Base-by-base conservation (phyloP, 2,888 invertebrate species). In the Trichopria drosophilae region DNA sequence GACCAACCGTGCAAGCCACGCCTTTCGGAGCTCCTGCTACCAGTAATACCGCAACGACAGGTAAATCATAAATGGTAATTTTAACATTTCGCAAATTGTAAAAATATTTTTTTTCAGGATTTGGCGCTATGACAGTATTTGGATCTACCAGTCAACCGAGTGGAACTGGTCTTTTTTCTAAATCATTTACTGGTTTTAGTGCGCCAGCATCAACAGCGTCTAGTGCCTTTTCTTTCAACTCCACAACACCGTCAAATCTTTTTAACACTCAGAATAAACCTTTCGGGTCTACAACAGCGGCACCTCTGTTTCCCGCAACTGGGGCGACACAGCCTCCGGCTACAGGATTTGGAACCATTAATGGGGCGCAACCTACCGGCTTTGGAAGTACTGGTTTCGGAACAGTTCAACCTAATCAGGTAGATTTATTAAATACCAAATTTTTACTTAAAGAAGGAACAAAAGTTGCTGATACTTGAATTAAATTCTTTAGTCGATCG, bases 141-240 rank as follows among this genome's bases (percentile, higher is more conserved):
- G 78, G 81, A 49, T 80, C 82, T 47, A 77, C 84, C 1, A 77
- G 82, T 57, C 79, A 83, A 32, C 49, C 72, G 10, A 73, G 83
- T 52, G 79, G 82, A 0, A 79, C 81, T 1, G 79, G 81, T 37
- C 78, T 88, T 26, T 86, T 91, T 75, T 86, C 85, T 1, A 85
- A 86, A 76, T 81, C 81, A 42, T 80, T 78, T 58, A 77, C 81
- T 40, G 82, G 77, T 10, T 86, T 86, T 67, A 85, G 85, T 32
- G 67, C 77, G 16, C 73, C 76, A 36, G 73, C 83, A 3, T 74
- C 81, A 1, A 77, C 79, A 67, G 65, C 75, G 6, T 69, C 76
- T 1, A 76, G 76, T 32, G 72, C 73, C 26, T 78, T 78, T 60
- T 72, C 75, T 28, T 78, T 78, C 39, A 76, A 69, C 62, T 60